These are phyloP conservation scores for Halcyon badia DNA, from an alignment of 2,797 vertebrate genomes.

Conservation along the genomic window DNA sequence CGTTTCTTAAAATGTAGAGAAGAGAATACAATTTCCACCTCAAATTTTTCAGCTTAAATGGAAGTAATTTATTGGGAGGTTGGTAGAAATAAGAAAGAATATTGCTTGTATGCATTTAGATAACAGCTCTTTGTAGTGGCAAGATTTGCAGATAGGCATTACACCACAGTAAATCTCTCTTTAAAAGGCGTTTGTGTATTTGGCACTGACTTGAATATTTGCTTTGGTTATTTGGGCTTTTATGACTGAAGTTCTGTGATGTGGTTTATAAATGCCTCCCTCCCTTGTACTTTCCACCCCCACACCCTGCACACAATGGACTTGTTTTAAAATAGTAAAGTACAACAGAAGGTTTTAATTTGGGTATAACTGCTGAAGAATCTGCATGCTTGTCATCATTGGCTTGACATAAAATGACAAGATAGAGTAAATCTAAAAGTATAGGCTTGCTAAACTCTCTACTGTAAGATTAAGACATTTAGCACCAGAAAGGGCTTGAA, in stretches of 20 bases:
- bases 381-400: not conserved
- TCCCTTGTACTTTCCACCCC: not conserved
- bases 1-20: slow-evolving; percentile 31
- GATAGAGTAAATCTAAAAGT: not conserved
- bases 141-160: not conserved
- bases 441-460: not conserved
- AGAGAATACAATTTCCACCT: not conserved
- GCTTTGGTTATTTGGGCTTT: not conserved
- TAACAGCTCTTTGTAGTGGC: not conserved
- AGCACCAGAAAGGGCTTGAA: not conserved
- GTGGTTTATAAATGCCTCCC: not conserved
- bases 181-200: not conserved
- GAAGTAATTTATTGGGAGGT: not conserved
- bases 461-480: not conserved
- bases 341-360: not conserved
- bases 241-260: not conserved
- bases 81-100: not conserved
- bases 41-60: not conserved
- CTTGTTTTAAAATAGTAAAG: not conserved
- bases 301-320: rapidly evolving
- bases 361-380: not conserved
- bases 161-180: not conserved
- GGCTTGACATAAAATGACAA: not conserved
- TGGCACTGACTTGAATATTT: not conserved
- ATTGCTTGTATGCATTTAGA: not conserved